Percentiles rank a stretch among this genome's conserved stretches.
Conservation (phyloP, 2,888 invertebrate species). For the Drosophila histrio region DNA sequence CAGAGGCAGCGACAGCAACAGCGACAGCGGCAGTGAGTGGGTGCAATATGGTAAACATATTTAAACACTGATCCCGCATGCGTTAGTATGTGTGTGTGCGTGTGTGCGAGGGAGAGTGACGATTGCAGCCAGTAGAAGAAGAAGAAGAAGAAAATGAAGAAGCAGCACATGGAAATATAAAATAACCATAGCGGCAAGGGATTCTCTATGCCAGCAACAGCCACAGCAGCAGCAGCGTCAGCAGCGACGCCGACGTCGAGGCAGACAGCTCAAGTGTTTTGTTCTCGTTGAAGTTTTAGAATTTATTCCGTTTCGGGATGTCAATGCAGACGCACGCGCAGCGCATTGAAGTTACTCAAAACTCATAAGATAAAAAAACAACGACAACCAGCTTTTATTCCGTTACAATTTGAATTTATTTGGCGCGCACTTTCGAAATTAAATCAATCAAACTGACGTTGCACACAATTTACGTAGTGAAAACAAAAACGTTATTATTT, state of each 20-base stretch:
- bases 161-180: constrained; percentile 60
- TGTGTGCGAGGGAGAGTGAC: constrained; percentile 45
- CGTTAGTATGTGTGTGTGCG: constrained; percentile 15
- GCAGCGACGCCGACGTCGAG: constrained; percentile 17
- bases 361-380: constrained; percentile 16
- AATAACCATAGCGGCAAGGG: constrained; percentile 62
- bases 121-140: constrained; percentile 43
- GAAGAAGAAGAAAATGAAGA: constrained; percentile 46
- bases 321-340: constrained; percentile 83
- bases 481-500: constrained; percentile 37
- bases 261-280: constrained; percentile 62
- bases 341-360: constrained; percentile 45
- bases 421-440: constrained; percentile 45
- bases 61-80: constrained; percentile 72
- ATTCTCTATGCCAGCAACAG: constrained; percentile 61
- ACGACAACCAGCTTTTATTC: constrained; percentile 7
- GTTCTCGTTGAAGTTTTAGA: constrained; percentile 81
- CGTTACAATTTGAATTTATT: constrained; percentile 59
- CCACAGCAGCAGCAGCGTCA: constrained; percentile 23
- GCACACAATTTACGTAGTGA: constrained; percentile 42
- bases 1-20: constrained; percentile 2
- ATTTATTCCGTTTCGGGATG: constrained; percentile 83
- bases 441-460: constrained; percentile 53
- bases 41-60: constrained; percentile 81
- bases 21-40: constrained; percentile 60